Evolutionary conservation across 2,888 invertebrate genomes (phyloP).

Genomic region (Parnassius glacialis): DNA sequence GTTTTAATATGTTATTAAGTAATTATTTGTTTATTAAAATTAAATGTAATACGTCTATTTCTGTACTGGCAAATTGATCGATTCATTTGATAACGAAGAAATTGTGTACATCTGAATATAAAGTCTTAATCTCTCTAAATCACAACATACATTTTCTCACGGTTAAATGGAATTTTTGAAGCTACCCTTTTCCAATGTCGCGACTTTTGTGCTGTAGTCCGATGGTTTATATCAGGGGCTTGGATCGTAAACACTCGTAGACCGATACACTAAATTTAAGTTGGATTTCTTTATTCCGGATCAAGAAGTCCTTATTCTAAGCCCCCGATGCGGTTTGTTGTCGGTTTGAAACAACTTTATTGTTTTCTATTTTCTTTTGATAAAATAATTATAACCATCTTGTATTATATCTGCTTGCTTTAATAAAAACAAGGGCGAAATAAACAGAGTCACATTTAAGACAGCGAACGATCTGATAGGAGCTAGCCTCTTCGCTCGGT

Average conservation of each 20-base stretch:
- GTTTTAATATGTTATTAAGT: no score
- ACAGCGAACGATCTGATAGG: constrained; percentile 56
- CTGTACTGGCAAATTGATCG: no score
- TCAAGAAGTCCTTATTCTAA: constrained; percentile 49
- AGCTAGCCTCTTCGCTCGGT: constrained; percentile 54
- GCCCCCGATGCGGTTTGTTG: constrained; percentile 35
- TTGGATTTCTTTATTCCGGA: constrained; percentile 64
- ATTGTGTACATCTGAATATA: neutral
- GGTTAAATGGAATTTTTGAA: constrained; percentile 42
- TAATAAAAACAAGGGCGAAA: neutral
- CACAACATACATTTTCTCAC: neutral
- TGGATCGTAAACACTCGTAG: constrained; percentile 72
- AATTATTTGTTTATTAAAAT: no score
- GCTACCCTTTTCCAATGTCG: constrained; percentile 59
- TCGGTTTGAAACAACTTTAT: constrained; percentile 28
- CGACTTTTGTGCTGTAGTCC: constrained; percentile 62
- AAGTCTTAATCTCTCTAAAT: neutral
- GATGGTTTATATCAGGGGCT: constrained; percentile 68
- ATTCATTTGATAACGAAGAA: no score
- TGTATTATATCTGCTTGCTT: constrained; percentile 5
- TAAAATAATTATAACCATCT: constrained; percentile 16
- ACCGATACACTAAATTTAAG: constrained; percentile 71
- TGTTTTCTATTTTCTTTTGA: constrained; percentile 27
- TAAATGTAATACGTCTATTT: no score
- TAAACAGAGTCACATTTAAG: constrained; percentile 10